Conservation (phyloP, 2,888 invertebrate species). For the Pherbina coryleti region DNA sequence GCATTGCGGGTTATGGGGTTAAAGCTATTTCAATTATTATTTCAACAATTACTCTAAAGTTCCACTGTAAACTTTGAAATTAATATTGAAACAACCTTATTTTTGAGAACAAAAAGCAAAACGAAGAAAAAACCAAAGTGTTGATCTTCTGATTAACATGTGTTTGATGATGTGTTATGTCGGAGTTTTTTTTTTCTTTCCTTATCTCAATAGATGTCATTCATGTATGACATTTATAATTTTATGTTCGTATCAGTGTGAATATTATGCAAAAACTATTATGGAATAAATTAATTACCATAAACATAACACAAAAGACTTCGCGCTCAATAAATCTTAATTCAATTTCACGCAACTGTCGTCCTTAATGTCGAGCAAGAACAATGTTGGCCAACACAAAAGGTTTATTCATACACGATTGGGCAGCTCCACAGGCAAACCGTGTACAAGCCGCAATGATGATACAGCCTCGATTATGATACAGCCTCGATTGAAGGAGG, state of each 20-base stretch:
- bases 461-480: not conserved
- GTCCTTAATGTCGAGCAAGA: not conserved
- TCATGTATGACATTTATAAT: not conserved
- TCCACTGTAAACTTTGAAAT: no score
- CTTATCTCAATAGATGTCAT: not conserved
- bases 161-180: not conserved
- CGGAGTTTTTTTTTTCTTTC: not conserved
- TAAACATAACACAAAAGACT: constrained; percentile 32
- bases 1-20: no score
- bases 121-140: no score
- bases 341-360: constrained; percentile 43
- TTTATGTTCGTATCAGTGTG: not conserved
- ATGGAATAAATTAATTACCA: constrained; percentile 16
- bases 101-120: no score
- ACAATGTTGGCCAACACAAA: constrained; percentile 10
- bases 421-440: not conserved
- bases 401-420: constrained; percentile 20
- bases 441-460: not conserved
- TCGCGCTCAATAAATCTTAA: constrained; percentile 45
- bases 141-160: not conserved
- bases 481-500: not conserved
- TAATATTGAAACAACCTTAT: no score
- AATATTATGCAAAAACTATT: not conserved
- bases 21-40: no score
- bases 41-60: no score